phyloP scores from a whole-genome alignment of 2,797 vertebrate genomes.

The Psittacula echo region DNA sequence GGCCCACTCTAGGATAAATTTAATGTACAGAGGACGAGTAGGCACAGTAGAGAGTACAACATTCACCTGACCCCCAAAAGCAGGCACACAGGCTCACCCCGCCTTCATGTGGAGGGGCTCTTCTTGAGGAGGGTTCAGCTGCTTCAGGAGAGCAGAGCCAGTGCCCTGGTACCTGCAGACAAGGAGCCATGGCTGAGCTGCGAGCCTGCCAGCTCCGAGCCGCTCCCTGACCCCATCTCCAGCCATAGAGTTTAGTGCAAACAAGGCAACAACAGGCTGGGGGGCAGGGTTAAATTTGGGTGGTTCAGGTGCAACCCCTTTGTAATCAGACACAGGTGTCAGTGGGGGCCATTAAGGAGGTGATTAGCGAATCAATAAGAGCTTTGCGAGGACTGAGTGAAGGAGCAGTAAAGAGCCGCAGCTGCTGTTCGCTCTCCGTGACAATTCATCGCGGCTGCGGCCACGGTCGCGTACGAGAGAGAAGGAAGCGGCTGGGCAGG shows the following conservation, averaged over 20 bases:
- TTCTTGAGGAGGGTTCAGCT: rapidly evolving
- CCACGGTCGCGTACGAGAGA: no score
- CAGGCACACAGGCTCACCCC: rapidly evolving
- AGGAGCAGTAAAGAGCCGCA: no score
- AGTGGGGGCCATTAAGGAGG: neutral
- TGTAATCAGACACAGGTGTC: neutral
- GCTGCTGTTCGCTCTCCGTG: rapidly evolving
- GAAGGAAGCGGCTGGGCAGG: no score
- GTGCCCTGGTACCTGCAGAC: rapidly evolving
- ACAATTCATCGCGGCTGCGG: rapidly evolving
- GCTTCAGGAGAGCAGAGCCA: rapidly evolving
- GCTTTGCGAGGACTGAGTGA: rapidly evolving
- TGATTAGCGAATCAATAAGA: neutral
- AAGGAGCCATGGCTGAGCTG: rapidly evolving
- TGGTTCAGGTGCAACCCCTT: neutral
- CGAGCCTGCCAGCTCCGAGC: rapidly evolving
- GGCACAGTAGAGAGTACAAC: rapidly evolving
- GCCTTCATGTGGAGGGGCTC: rapidly evolving
- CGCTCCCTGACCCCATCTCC: rapidly evolving
- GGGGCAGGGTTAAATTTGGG: neutral
- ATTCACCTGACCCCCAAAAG: rapidly evolving
- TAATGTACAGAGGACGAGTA: rapidly evolving
- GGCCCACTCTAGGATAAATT: rapidly evolving
- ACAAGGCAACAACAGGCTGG: rapidly evolving
- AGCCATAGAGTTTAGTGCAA: neutral